Evolutionary conservation across 2,888 invertebrate species (phyloP).

Genomic region (Cheilosia soror): DNA sequence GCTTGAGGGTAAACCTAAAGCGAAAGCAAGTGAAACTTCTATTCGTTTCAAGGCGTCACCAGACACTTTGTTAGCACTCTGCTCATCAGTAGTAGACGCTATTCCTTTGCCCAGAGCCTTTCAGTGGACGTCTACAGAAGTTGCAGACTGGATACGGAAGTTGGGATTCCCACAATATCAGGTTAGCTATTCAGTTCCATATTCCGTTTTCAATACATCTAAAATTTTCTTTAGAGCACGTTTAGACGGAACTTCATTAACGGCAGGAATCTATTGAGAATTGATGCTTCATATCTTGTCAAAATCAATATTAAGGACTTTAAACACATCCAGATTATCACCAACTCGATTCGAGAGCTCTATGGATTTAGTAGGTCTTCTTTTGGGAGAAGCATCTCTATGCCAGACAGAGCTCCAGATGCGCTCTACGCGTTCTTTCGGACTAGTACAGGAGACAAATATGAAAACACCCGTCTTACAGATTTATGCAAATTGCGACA

Average conservation of each 20-base stretch:
- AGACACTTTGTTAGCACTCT: conserved; percentile 84
- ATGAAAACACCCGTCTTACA: conserved; percentile 84
- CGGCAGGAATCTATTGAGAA: conserved; percentile 83
- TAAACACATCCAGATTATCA: conserved; percentile 83
- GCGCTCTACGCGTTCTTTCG: conserved; percentile 85
- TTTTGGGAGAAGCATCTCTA: conserved; percentile 83
- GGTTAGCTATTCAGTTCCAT: conserved; percentile 79
- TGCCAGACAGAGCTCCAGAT: conserved; percentile 84
- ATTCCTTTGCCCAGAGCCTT: conserved; percentile 83
- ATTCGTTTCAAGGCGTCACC: conserved; percentile 80
- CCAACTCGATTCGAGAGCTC: conserved; percentile 82
- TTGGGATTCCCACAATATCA: conserved; percentile 85
- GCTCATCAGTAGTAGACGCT: conserved; percentile 82
- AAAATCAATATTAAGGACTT: conserved; percentile 84
- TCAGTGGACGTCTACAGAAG: conserved; percentile 84
- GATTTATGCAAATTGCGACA: conserved; percentile 85
- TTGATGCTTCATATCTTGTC: conserved; percentile 84
- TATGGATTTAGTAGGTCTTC: conserved; percentile 84
- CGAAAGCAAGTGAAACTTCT: conserved; percentile 75
- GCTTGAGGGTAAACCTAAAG: conserved; percentile 81
- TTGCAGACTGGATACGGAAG: conserved; percentile 84
- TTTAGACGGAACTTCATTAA: conserved; percentile 84
- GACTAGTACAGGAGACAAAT: conserved; percentile 84
- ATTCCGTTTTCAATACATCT: neutral
- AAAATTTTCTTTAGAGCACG: conserved; percentile 80